Base-by-base conservation (phyloP, 2,888 invertebrate genomes). In the Athalia circularis region DNA sequence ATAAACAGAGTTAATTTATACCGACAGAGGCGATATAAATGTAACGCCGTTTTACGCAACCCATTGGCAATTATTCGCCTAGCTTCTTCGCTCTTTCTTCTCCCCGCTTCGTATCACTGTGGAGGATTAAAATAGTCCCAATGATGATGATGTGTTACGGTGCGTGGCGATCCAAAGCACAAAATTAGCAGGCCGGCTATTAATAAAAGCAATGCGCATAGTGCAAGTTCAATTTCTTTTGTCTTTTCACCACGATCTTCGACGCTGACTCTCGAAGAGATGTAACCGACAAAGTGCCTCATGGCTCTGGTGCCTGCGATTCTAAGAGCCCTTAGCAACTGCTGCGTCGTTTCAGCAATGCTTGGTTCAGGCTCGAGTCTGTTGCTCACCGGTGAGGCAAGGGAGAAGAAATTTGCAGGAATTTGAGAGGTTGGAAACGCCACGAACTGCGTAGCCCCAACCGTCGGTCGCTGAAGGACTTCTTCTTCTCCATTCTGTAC, bases 91-190 rank as follows among this genome's bases (percentile, higher is more conserved):
- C 29, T 29, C 29, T 29, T 2, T 29, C 50, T n/a, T 15, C 7
- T 43, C 43, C 64, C 7, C 11, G 29, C 47, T 52, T 9, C 48
- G 57, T 48, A 54, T 65, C 77, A 75, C 83, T 94, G 94, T 7
- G 96, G 96, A 9, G 96, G 96, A 91, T 96, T 96, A 85, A 96
- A 95, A 89, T 95, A 96, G 89, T 96, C 96, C 96, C 96, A 96
- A 88, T 96, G 95, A 84, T 95, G 94, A 88, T 96, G 96, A 82
- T 95, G 93, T 72, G 94, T 94, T 78, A 94, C 93, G 80, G 91
- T 92, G 72, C 91, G 91, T 80, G 94, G 93, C 82, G 94, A 94
- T 80, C 95, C 94, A 80, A 95, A 92, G 74, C 95, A 94, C 82
- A 96, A 92, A 90, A 97, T 92, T 81, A 97, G 93, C 80, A 97